These are phyloP conservation scores for Darevskia nairensis DNA, from an alignment of 2,797 vertebrate genomes.

Conservation along the genomic window DNA sequence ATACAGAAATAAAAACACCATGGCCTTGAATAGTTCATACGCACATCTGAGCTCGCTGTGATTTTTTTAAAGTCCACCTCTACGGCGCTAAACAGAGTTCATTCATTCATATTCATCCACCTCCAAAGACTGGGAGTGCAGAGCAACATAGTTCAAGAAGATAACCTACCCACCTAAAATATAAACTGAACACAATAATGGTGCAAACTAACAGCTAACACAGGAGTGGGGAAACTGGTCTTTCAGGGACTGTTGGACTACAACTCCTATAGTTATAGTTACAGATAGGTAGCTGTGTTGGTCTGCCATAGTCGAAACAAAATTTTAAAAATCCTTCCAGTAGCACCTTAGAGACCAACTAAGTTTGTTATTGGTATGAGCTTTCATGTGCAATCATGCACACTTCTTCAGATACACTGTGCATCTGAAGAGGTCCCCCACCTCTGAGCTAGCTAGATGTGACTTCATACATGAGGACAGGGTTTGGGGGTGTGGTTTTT, in stretches of 20 bases:
- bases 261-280: too few relatives aligned
- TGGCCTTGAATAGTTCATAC: neutral
- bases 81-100: neutral
- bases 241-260: too few relatives aligned
- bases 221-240: too few relatives aligned
- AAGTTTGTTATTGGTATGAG: too few relatives aligned
- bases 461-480: neutral
- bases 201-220: neutral
- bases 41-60: neutral
- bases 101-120: neutral
- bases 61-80: neutral
- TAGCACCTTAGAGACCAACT: too few relatives aligned
- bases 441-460: neutral
- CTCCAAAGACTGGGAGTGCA: neutral
- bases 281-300: too few relatives aligned
- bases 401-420: too few relatives aligned
- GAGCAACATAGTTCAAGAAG: neutral
- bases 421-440: too few relatives aligned
- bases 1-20: neutral
- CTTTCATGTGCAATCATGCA: too few relatives aligned
- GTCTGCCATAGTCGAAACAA: too few relatives aligned
- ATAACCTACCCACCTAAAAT: neutral
- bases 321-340: too few relatives aligned
- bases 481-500: neutral
- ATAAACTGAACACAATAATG: neutral